Conservation (phyloP, 2,113 vertebrate species). For the Entelurus aequoreus region DNA sequence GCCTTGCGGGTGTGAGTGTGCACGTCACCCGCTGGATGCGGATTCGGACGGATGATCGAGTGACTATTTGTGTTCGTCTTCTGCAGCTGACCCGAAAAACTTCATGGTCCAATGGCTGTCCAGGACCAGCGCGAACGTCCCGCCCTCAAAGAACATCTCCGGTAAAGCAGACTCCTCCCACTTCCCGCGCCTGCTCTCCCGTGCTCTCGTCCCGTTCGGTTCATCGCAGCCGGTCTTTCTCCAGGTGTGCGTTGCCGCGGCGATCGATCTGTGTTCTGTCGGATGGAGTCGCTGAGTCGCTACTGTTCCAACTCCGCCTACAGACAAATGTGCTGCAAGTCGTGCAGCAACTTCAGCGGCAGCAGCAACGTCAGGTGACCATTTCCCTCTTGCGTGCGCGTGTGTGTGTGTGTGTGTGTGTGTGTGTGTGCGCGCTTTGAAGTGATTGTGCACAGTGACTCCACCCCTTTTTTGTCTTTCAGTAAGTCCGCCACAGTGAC, state of each 20-base stretch:
- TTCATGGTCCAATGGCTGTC: constrained; percentile 91
- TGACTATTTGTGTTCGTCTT: constrained; percentile 10
- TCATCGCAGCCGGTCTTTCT: constrained; percentile 52
- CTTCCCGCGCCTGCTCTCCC: neutral
- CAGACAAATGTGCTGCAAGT: constrained; percentile 88
- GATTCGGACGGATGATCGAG: neutral
- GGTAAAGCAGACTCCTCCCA: constrained; percentile 71
- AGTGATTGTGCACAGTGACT: too few relatives aligned
- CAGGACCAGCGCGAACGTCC: constrained; percentile 76
- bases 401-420: neutral
- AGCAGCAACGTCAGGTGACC: constrained; percentile 6
- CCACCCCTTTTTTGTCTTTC: neutral
- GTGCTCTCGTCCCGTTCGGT: neutral
- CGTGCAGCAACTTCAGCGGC: constrained; percentile 65
- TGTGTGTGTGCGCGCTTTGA: neutral
- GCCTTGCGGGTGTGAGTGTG: constrained; percentile 61
- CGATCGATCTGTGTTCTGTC: constrained; percentile 91
- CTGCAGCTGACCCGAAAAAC: constrained; percentile 78
- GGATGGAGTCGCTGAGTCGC: constrained; percentile 81
- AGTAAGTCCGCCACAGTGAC: constrained; percentile 22
- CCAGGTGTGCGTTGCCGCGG: constrained; percentile 83
- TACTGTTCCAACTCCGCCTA: constrained; percentile 86
- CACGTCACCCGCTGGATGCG: neutral
- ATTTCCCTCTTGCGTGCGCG: neutral
- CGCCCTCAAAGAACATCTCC: constrained; percentile 81